Evolutionary conservation across 2,888 invertebrate species (phyloP).

Genomic region (Meliscaeva auricollis): DNA sequence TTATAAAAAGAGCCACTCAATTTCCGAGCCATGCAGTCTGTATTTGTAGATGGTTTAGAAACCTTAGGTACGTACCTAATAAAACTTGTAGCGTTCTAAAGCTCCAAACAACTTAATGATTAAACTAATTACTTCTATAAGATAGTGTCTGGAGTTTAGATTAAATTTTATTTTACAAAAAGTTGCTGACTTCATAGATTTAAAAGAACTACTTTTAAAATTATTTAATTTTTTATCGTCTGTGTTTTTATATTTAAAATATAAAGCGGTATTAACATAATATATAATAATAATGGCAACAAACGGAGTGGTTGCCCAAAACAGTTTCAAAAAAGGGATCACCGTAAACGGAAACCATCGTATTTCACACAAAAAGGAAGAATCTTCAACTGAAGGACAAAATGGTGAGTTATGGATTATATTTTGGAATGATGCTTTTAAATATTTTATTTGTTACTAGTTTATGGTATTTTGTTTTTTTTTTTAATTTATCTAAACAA

Average conservation of each 20-base stretch:
- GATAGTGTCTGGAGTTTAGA: no score
- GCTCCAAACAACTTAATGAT: neutral
- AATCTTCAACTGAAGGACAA: no score
- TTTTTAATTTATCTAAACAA: no score
- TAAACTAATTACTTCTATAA: neutral
- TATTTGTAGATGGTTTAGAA: conserved; percentile 65
- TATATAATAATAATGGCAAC: neutral
- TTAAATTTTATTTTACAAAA: no score
- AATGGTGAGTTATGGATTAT: conserved; percentile 39
- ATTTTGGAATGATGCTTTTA: neutral
- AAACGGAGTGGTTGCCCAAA: conserved; percentile 11
- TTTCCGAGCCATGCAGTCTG: conserved; percentile 66
- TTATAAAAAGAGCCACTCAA: conserved; percentile 63
- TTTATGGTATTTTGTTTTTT: no score
- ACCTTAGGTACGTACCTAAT: conserved; percentile 27
- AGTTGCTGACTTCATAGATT: no score
- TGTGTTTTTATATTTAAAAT: no score
- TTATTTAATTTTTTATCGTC: no score
- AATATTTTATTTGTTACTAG: no score
- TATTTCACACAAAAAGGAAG: conserved; percentile 15
- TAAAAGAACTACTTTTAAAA: no score
- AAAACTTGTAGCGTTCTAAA: conserved; percentile 26
- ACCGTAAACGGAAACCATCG: conserved; percentile 16
- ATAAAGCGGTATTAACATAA: no score
- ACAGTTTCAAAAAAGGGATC: conserved; percentile 20